A percentile compares a stretch with the other conserved stretches of the same genome.
These are phyloP conservation scores for Leptopilina drosophilae DNA, from an alignment of 2,888 invertebrate genomes.

Conservation along the genomic window DNA sequence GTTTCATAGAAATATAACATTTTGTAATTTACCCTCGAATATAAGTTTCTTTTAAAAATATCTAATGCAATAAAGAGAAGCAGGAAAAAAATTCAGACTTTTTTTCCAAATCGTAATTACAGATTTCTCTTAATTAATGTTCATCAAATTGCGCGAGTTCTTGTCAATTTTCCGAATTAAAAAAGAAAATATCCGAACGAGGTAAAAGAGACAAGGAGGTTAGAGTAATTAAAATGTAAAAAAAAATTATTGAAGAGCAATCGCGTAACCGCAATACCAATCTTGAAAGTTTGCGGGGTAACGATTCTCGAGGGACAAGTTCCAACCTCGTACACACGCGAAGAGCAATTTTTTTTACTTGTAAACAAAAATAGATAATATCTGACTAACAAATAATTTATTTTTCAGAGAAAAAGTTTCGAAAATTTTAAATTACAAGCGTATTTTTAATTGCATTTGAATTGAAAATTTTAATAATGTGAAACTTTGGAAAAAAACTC, in stretches of 20 bases:
- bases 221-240: conserved; percentile 44
- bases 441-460: too few species aligned
- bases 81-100: not conserved
- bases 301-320: conserved; percentile 37
- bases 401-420: not conserved
- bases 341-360: conserved; percentile 22
- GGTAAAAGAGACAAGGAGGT: conserved; percentile 35
- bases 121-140: conserved; percentile 11
- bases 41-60: too few species aligned
- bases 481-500: too few species aligned
- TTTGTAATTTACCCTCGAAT: too few species aligned
- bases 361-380: conserved; percentile 3
- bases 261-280: conserved; percentile 13
- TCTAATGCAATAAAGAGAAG: too few species aligned
- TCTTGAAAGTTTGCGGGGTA: conserved; percentile 32
- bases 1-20: too few species aligned
- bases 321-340: not conserved
- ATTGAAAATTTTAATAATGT: too few species aligned
- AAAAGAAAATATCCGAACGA: not conserved
- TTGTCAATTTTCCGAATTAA: conserved; percentile 37
- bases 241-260: conserved; percentile 18
- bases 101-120: not conserved
- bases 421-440: not conserved
- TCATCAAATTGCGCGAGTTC: conserved; percentile 28
- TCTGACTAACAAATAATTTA: not conserved